A percentile compares a stretch with the other conserved stretches of the same genome.
phyloP scores from a whole-genome alignment of 2,888 invertebrate species.

The Platycheirus albimanus region DNA sequence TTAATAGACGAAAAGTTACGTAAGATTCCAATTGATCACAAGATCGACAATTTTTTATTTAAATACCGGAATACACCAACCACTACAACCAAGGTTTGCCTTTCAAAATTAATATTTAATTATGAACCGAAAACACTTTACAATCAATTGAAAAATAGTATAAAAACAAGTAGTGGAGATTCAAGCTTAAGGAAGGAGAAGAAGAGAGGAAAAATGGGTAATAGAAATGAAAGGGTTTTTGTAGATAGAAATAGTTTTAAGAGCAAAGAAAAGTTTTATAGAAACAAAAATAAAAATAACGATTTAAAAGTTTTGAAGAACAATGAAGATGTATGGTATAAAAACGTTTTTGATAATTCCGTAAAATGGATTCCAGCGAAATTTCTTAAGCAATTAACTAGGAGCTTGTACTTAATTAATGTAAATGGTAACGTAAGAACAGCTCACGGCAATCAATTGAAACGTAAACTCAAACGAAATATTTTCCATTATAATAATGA shows the following conservation, averaged over 20 bases:
- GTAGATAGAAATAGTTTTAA: neutral
- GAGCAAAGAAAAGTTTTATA: neutral
- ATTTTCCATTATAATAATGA: neutral
- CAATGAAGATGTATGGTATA: slow-evolving; percentile 10
- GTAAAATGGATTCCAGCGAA: slow-evolving; percentile 7
- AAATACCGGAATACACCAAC: slow-evolving; percentile 14
- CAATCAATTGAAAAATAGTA: slow-evolving; percentile 3
- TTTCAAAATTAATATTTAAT: neutral
- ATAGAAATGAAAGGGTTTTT: neutral
- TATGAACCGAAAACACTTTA: slow-evolving; percentile 3
- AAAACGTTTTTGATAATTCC: slow-evolving; percentile 9
- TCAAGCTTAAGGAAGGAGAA: neutral
- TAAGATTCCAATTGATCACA: slow-evolving; percentile 15
- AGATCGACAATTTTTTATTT: slow-evolving; percentile 15
- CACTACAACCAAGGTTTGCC: slow-evolving; percentile 9
- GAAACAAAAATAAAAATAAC: neutral
- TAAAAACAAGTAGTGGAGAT: neutral
- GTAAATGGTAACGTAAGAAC: neutral
- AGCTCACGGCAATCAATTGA: neutral
- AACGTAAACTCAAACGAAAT: slow-evolving; percentile 6
- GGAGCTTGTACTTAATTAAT: neutral
- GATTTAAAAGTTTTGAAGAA: slow-evolving; percentile 3
- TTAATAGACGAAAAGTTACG: slow-evolving; percentile 10
- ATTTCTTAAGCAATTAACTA: neutral
- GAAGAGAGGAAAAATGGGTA: neutral